Percentiles rank a stretch among this genome's conserved stretches.
Evolutionary conservation across 2,888 invertebrate species (phyloP).

Genomic region (Pocota personata): DNA sequence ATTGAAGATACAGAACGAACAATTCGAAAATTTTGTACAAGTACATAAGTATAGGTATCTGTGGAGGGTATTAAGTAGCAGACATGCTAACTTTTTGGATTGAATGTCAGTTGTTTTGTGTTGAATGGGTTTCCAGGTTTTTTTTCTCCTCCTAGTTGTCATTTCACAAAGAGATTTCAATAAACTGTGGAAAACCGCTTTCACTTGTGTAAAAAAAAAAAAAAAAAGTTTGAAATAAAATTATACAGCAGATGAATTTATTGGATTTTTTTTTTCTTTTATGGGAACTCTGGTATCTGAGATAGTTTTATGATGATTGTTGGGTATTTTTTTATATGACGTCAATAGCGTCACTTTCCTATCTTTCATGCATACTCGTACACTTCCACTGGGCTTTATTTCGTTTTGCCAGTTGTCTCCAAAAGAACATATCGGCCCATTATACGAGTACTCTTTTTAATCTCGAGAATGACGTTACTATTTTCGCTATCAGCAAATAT

Average conservation of each 20-base stretch:
- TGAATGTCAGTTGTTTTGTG: conserved; percentile 40
- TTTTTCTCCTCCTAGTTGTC: background rate
- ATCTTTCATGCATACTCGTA: no score
- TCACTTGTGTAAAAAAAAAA: background rate
- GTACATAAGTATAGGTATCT: conserved; percentile 16
- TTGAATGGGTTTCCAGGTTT: background rate
- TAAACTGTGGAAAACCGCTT: conserved; percentile 3
- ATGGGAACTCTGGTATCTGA: background rate
- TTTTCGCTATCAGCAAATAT: background rate
- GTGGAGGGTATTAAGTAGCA: conserved; percentile 33
- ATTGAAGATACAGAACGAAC: conserved; percentile 46
- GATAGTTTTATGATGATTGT: background rate
- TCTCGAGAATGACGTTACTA: background rate
- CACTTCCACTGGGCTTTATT: no score
- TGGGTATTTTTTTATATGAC: background rate
- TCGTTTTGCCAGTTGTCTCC: background rate
- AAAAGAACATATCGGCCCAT: background rate
- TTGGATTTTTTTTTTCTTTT: background rate
- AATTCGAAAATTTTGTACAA: conserved; percentile 39
- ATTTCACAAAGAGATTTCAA: background rate
- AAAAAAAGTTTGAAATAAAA: background rate
- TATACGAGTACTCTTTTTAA: background rate
- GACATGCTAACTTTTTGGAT: conserved; percentile 48
- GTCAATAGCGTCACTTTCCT: no score
- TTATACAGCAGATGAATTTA: background rate